phyloP scores from a whole-genome alignment of 2,888 invertebrate species.

The Polydrusus pterygomalis region DNA sequence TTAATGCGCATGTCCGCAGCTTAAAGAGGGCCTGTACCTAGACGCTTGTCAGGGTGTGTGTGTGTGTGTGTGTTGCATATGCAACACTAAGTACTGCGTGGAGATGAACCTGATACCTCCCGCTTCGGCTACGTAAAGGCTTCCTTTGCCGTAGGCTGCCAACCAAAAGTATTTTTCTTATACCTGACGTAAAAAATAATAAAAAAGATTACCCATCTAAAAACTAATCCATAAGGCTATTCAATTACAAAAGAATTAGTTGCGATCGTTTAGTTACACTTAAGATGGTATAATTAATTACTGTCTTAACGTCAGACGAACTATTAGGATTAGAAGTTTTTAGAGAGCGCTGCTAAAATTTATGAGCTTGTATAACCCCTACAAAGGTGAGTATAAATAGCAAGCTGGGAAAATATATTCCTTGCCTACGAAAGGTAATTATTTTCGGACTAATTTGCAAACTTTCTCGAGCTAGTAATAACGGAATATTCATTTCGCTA shows the following conservation, averaged over 20 bases:
- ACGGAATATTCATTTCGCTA: too few relatives aligned
- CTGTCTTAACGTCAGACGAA: not conserved
- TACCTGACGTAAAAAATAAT: not conserved
- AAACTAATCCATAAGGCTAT: not conserved
- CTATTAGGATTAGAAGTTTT: not conserved
- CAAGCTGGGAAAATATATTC: not conserved
- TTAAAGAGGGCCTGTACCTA: too few relatives aligned
- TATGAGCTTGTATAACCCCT: not conserved
- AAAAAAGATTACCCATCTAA: not conserved
- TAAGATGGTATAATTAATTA: not conserved
- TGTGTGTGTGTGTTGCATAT: too few relatives aligned
- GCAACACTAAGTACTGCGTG: too few relatives aligned
- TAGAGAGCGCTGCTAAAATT: not conserved
- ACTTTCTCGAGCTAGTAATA: not conserved
- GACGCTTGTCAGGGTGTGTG: too few relatives aligned
- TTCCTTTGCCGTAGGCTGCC: too few relatives aligned
- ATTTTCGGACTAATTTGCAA: not conserved
- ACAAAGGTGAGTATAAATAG: constrained; percentile 1
- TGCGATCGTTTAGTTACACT: not conserved
- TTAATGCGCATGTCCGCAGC: too few relatives aligned
- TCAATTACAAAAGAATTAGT: not conserved
- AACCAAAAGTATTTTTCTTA: not conserved
- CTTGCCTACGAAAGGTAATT: not conserved
- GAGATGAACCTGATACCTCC: too few relatives aligned
- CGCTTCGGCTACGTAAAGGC: too few relatives aligned